These are phyloP conservation scores for Xylocampa areola DNA, from an alignment of 2,888 invertebrate genomes.

Conservation along the genomic window DNA sequence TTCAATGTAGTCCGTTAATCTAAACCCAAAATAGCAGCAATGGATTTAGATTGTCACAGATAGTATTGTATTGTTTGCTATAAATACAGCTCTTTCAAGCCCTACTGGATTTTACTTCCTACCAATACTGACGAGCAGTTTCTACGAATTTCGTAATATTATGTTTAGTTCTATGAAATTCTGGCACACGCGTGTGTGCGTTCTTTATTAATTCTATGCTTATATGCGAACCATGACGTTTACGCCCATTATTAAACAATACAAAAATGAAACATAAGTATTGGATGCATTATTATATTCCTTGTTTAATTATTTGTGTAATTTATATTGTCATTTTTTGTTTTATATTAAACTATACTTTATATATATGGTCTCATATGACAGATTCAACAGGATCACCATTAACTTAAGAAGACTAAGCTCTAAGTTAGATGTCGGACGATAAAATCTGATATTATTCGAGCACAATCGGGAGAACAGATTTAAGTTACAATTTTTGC, in stretches of 20 bases:
- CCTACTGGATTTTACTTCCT: constrained; percentile 1
- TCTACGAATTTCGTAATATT: constrained; percentile 20
- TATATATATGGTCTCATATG: too few species aligned
- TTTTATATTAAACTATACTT: too few species aligned
- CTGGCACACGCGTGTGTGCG: constrained; percentile 3
- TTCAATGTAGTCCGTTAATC: neutral
- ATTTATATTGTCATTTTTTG: too few species aligned
- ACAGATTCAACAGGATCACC: too few species aligned
- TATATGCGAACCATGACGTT: constrained; percentile 35
- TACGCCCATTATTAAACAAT: constrained; percentile 28
- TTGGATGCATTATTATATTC: constrained; percentile 4
- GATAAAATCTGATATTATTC: too few species aligned
- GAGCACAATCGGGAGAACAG: neutral
- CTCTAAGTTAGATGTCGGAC: too few species aligned
- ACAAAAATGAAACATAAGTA: constrained; percentile 15
- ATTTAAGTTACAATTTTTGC: neutral
- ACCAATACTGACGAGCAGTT: constrained; percentile 13
- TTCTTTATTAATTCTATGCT: constrained; percentile 34
- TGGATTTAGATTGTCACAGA: neutral
- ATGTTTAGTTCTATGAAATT: constrained; percentile 20
- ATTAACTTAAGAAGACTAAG: too few species aligned
- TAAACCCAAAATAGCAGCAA: constrained; percentile 7
- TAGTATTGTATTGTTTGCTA: constrained; percentile 1
- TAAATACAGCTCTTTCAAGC: constrained; percentile 12
- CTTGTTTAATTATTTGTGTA: too few species aligned